Base-by-base conservation (phyloP, 1,140 invertebrate genomes). In the Lutraria rhynchaena region DNA sequence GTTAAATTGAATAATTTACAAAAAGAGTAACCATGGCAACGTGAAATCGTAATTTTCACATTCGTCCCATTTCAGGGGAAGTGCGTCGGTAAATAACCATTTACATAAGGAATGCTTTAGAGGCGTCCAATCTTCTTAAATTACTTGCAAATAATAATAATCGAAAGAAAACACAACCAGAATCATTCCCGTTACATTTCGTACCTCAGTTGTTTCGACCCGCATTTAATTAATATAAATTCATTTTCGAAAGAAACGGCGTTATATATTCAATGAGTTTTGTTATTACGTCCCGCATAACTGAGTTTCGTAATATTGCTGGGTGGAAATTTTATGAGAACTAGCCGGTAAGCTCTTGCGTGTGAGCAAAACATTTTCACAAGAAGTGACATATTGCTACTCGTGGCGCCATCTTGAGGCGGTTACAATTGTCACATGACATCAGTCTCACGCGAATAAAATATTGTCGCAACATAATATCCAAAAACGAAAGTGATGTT, bases 1-100 rank as follows among this genome's bases (percentile, higher is more conserved):
- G 49, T 55, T 35, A 71, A 71, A 71, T 55, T 71, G 49, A 71
- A 71, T 71, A 71, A 71, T 55, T 71, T 71, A 31, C 63, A 67
- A 67, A 67, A 67, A 67, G 27, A 11, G 63, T 67, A 49, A 17
- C 44, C 24, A 67, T 67, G 41, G 63, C 44, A 24, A 67, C 63
- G 41, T 15, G 29, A 24, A 49, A 51, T 67, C 37, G 49, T 67
- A 49, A 27, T 29, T 22, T 67, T 67, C 49, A 41, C 44, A 41
- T 41, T 41, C 37, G 15, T 41, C 37, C 5, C 15, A 67, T 13
- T 67, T 31, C 27, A 67, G 41, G 22, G 17, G 63, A 67, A 22
- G 63, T 41, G 37, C 15, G 49, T 31, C 63, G 22, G 63, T 67
- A 67, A 67, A 67, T 49, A 67, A 67, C 44, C 29, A 67, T 67